Evolutionary conservation across 2,888 invertebrate genomes (phyloP), one percentile per base, ranked within the genome.

Genomic region (Seladonia tumulorum): DNA sequence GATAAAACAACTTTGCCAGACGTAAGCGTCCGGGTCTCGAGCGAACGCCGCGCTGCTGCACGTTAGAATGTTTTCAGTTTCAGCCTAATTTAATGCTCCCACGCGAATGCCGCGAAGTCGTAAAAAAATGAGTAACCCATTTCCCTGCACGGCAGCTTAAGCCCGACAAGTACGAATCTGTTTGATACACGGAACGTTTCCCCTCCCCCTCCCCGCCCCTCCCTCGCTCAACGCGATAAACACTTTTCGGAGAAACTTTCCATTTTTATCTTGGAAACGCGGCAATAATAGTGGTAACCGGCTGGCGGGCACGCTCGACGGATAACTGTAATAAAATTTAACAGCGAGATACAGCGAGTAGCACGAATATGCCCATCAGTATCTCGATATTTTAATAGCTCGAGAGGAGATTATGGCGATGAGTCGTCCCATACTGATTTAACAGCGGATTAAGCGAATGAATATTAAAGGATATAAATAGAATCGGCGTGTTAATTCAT

Each of bases 321-420:
- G 45, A 75, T 35, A 53, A 70, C 47, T 71, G 72, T 14, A 77
- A 82, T 82, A 76, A 82, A 82, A 76, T 68, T 79, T 57, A 79
- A 66, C 76, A 57, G 49, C 47, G 57, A 73, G 66, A 42, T 76
- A 76, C 49, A 53, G 25, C 53, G 60, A 5, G 25, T 60, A 60
- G 14, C 16, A 16, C 29, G 25, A 14, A 60, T 7, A 14, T 14
- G 16, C 25, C 14, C 60, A 29, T 60, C 60, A 14, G 60, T 25
- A 60, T 60, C 14, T 29, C 25, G 25, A 60, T 60, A 29, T 25
- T 60, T 60, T 60, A 60, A 60, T 25, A 14, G 25, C 14, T 29
- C 60, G 5, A 5, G 14, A 14, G 25, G 16, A 29, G 60, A 60
- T 60, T 60, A 16, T 29, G 60, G 14, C 29, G 60, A 60, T 60